Evolutionary conservation across 53 echinoderm and acorn worm species (phyloP), one percentile per base, ranked within the genome.

Genomic region (Mesocentrotus franciscanus): DNA sequence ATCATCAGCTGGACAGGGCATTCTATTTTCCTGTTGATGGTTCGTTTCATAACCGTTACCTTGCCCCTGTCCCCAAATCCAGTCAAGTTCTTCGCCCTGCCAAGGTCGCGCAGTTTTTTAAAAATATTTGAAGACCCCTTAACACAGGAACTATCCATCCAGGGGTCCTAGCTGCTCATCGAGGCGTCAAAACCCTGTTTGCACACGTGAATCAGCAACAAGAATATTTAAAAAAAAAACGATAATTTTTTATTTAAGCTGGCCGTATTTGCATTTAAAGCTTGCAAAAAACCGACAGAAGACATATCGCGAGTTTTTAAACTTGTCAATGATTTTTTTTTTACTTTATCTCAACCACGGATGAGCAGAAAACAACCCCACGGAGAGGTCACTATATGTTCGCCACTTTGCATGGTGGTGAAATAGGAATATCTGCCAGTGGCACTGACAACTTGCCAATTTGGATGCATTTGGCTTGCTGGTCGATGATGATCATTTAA

Each of bases 1-100:
- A 33, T 32, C 34, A 78, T 78, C 78, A 78, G 30, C 32, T 78
- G 78, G 78, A 78, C 78, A 78, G 68, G 68, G 68, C 68, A 68
- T 68, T 68, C 68, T 2, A 24, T 24, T 24, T 24, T 8, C 24
- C 24, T 22, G 20, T 61, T 68, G 24, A 78, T 78, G 35, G 78
- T 78, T 30, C 78, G 78, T 78, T 78, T 33, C n/a, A 30, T 16
- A 30, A 33, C 78, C 29, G 30, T 13, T 33, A 78, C 34, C 34
- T 34, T 78, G 14, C 9, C n/a, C 30, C 76, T 33, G 12, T 32
- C 76, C 75, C 33, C 76, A 76, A 10, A 8, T 34, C 78, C 24
- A 68, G 68, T 78, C 78, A 78, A 78, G 78, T 33, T 78, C 34
- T 78, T 34, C 32, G 16, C 78, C n/a, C 78, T 30, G 78, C 78